Conservation (phyloP, 2,888 invertebrate species). For the Harpalus rufipes region DNA sequence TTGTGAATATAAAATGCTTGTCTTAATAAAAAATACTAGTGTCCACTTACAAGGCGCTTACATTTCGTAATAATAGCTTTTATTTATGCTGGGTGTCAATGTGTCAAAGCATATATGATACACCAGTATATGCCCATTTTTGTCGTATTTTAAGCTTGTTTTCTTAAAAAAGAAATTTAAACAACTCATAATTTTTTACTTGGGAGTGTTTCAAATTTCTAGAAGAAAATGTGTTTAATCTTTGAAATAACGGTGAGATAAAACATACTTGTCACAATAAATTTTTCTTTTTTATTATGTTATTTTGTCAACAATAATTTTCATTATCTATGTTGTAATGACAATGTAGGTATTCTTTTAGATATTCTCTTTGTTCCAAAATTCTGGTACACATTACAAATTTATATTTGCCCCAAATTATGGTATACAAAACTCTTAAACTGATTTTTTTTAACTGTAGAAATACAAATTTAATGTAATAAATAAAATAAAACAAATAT, state of each 20-base stretch:
- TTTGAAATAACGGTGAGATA: conserved; percentile 39
- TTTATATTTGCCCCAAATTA: too few relatives aligned
- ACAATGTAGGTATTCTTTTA: too few relatives aligned
- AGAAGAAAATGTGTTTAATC: conserved; percentile 46
- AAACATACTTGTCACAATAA: conserved; percentile 30
- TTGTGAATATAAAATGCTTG: conserved; percentile 44
- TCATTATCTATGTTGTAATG: background rate
- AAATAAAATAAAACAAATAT: too few relatives aligned
- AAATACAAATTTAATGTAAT: too few relatives aligned
- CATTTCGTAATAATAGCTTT: conserved; percentile 51
- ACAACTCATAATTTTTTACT: conserved; percentile 12
- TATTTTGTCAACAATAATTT: background rate
- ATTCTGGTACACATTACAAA: too few relatives aligned
- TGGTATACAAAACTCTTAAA: too few relatives aligned
- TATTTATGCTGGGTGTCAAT: conserved; percentile 38
- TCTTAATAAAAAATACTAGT: conserved; percentile 37
- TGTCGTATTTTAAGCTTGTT: conserved; percentile 27
- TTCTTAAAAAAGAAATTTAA: conserved; percentile 46
- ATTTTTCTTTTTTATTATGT: conserved; percentile 20
- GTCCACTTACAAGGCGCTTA: conserved; percentile 41
- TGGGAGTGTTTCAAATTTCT: conserved; percentile 32
- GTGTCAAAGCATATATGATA: conserved; percentile 36
- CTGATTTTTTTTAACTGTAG: too few relatives aligned
- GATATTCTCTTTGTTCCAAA: background rate
- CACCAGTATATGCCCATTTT: conserved; percentile 57